These are phyloP conservation scores for Pycnomerus fuliginosus DNA, from an alignment of 2,888 invertebrate genomes.

Conservation along the genomic window DNA sequence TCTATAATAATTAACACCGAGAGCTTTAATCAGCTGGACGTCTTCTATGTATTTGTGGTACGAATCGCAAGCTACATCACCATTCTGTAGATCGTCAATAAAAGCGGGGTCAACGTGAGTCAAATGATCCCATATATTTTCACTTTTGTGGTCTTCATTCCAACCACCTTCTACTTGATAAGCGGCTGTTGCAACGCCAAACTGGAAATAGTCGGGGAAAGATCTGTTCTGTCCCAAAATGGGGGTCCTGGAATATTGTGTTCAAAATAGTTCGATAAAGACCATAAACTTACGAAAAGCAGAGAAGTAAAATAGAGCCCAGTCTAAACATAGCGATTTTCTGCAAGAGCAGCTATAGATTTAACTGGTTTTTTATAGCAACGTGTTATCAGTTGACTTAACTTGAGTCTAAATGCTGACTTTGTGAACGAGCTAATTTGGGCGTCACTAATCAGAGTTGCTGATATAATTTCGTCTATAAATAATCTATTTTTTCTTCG, in stretches of 20 bases:
- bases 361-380: too few species aligned
- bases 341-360: too few species aligned
- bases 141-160: conserved; percentile 15
- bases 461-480: too few species aligned
- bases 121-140: conserved; percentile 2
- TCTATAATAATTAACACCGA: conserved; percentile 60
- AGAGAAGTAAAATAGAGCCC: too few species aligned
- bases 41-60: conserved; percentile 66
- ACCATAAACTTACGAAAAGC: too few species aligned
- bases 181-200: conserved; percentile 11
- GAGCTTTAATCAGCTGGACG: conserved; percentile 56
- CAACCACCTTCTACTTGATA: conserved; percentile 21
- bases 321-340: too few species aligned
- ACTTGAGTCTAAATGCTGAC: too few species aligned
- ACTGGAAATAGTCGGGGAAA: conserved; percentile 8
- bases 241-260: neutral
- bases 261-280: too few species aligned
- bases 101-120: conserved; percentile 38
- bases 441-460: too few species aligned
- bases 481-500: too few species aligned
- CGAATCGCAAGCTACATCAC: conserved; percentile 65
- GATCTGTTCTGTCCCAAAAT: neutral
- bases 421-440: too few species aligned
- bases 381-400: too few species aligned
- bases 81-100: conserved; percentile 40